A percentile compares a stretch with the other conserved stretches of the same genome.
Conservation (phyloP, 2,113 vertebrate genomes). For the Phocoena sinus region DNA sequence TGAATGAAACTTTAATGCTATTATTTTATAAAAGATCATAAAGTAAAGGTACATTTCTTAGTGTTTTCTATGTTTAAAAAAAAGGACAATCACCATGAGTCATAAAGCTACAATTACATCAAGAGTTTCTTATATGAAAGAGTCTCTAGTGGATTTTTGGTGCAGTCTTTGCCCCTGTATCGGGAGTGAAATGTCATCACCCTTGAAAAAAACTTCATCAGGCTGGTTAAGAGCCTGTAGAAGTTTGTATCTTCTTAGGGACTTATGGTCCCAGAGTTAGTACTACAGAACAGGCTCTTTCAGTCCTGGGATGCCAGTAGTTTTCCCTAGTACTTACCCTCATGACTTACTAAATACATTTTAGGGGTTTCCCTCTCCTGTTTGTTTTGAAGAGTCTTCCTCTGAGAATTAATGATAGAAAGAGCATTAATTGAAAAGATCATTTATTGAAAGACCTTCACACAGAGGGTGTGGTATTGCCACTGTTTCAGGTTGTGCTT, state of each 20-base stretch:
- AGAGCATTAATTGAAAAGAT: no score
- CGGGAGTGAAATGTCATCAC: not conserved
- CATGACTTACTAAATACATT: not conserved
- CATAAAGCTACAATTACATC: not conserved
- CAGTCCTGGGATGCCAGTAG: not conserved
- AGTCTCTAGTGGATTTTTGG: not conserved
- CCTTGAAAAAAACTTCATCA: not conserved
- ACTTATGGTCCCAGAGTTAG: not conserved
- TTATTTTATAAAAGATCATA: constrained; percentile 39
- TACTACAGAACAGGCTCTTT: not conserved
- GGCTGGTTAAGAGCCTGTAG: not conserved
- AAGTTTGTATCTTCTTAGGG: not conserved
- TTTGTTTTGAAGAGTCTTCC: not conserved
- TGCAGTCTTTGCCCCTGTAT: not conserved
- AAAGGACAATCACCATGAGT: not conserved
- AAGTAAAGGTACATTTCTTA: constrained; percentile 4
- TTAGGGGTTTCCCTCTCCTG: not conserved
- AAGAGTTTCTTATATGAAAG: not conserved
- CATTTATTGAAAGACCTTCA: not conserved
- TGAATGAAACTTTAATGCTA: not conserved
- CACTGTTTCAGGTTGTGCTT: not conserved
- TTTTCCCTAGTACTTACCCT: not conserved
- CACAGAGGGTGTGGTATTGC: not conserved
- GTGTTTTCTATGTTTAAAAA: not conserved
- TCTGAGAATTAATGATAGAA: not conserved